Evolutionary conservation across 2,888 invertebrate species (phyloP), one percentile per base, ranked within the genome.

Genomic region (Cephus spinipes): DNA sequence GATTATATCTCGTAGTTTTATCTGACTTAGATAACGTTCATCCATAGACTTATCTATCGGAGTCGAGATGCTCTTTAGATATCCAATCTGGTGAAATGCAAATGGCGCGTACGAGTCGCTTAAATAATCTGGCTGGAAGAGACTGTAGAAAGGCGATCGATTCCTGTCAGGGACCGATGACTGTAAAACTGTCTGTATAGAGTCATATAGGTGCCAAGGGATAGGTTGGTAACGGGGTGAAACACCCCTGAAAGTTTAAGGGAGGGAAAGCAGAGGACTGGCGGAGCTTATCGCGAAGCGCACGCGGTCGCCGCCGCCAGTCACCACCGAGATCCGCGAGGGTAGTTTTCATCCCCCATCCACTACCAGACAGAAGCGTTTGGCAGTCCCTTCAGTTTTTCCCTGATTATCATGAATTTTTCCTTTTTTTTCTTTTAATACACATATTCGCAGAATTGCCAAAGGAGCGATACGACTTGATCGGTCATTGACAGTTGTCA

Each of bases 261-360:
- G 73, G 76, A 68, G 32, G 71, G 68, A 68, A 33, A n/a, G 36
- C 31, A 15, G 35, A 77, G 69, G 76, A 75, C 74, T 55, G 80
- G 77, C 76, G 80, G 83, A 83, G 90, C 90, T 90, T 90, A 90
- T 90, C 90, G 89, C 88, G 82, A 86, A 87, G 89, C 85, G 89
- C 90, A 90, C 89, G 90, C 90, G 90, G 90, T 89, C 89, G 88
- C 89, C 87, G 87, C 88, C 87, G 86, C 87, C 89, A 89, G 89
- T 90, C 87, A 89, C 89, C 88, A 40, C 71, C 74, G 55, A 78
- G 40, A 80, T 68, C 74, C 79, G 76, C 76, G 69, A 73, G 79
- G 69, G 78, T 71, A n/a, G 71, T 71, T 69, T 9, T 15, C 15
- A 15, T 15, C 15, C 40, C 40, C 15, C 15, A 6, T 15, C 15